These are phyloP conservation scores for Drosophila pullipes DNA, from an alignment of 2,888 invertebrate species.

Conservation along the genomic window DNA sequence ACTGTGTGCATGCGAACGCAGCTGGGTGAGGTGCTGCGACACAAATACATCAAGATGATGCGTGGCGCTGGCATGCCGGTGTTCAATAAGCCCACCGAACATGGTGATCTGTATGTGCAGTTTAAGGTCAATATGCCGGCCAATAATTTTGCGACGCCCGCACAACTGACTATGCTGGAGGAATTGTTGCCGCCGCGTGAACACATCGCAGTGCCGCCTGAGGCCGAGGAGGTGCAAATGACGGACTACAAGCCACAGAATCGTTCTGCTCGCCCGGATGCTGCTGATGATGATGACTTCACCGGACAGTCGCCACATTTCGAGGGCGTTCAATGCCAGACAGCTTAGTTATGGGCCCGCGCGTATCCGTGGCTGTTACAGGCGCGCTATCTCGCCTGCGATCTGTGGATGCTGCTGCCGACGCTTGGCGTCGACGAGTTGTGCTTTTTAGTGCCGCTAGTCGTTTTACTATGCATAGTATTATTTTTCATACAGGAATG, in stretches of 20 bases:
- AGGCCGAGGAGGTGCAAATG: conserved; percentile 94
- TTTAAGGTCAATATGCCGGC: conserved; percentile 95
- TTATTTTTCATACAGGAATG: conserved; percentile 75
- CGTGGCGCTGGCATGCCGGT: conserved; percentile 96
- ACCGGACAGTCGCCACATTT: conserved; percentile 69
- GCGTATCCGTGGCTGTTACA: conserved; percentile 66
- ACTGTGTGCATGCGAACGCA: conserved; percentile 91
- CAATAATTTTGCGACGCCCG: conserved; percentile 91
- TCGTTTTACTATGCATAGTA: conserved; percentile 75
- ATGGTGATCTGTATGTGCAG: conserved; percentile 94
- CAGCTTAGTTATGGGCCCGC: conserved; percentile 72
- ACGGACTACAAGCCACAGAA: conserved; percentile 89
- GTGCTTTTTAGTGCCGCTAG: conserved; percentile 72
- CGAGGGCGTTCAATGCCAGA: conserved; percentile 82
- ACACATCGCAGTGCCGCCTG: conserved; percentile 89
- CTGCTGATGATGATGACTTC: conserved; percentile 76
- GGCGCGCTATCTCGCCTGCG: conserved; percentile 54
- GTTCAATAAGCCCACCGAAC: conserved; percentile 93
- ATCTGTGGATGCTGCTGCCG: conserved; percentile 55
- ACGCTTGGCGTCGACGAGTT: conserved; percentile 66
- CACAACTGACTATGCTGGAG: conserved; percentile 90
- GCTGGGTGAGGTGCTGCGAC: conserved; percentile 91
- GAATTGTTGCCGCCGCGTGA: conserved; percentile 90
- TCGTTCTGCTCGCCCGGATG: conserved; percentile 22
- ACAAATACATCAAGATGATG: conserved; percentile 92